Conservation (phyloP, 2,797 vertebrate species). For the Hemibagrus guttatus region DNA sequence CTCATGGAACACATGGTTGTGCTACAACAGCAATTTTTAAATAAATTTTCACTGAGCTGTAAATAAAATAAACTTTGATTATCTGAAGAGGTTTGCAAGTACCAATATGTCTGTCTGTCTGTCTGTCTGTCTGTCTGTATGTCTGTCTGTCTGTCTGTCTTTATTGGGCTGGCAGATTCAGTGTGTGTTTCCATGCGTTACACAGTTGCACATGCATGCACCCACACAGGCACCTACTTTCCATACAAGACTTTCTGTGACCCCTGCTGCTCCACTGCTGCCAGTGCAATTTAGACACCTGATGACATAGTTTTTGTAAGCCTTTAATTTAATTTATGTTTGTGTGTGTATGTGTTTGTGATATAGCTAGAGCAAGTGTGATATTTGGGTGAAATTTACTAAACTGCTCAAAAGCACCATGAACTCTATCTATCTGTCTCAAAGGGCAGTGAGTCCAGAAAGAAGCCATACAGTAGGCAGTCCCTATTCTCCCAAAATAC, state of each 20-base stretch:
- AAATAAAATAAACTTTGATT: slow-evolving; percentile 25
- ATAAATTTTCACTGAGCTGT: neutral
- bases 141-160: slow-evolving; percentile 61
- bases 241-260: slow-evolving; percentile 78
- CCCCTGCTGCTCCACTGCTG: slow-evolving; percentile 80
- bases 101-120: neutral
- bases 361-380: neutral
- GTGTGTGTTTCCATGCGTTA: slow-evolving; percentile 74
- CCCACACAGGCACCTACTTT: slow-evolving; percentile 58
- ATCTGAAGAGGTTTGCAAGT: neutral
- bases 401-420: slow-evolving; percentile 35
- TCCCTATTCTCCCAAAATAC: slow-evolving; percentile 64
- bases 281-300: slow-evolving; percentile 78
- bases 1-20: slow-evolving; percentile 20
- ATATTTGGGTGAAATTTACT: slow-evolving; percentile 2
- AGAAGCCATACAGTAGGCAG: slow-evolving; percentile 59
- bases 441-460: slow-evolving; percentile 53
- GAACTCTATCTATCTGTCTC: slow-evolving; percentile 57
- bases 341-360: neutral
- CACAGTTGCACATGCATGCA: slow-evolving; percentile 47
- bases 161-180: slow-evolving; percentile 72
- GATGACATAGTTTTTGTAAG: slow-evolving; percentile 69
- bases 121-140: slow-evolving; percentile 4
- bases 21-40: neutral
- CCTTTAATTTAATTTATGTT: slow-evolving; percentile 45